Base-by-base conservation (phyloP, 2,888 invertebrate species). In the Apodemia zela region DNA sequence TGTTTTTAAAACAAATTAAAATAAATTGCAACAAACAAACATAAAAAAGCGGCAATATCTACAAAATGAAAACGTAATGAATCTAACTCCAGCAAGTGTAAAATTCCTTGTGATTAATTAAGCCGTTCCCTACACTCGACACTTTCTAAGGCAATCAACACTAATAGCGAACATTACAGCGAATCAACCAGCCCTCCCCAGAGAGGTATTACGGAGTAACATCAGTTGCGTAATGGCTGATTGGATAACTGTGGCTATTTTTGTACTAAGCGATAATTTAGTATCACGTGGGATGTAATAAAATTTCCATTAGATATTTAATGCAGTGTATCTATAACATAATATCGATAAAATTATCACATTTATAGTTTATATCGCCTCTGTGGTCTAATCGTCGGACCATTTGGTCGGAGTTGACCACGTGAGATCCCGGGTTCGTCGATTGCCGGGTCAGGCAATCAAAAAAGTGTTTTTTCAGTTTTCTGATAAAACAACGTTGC, bases 141-240 rank as follows among this genome's bases (percentile, higher is more conserved):
- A 78, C 73, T 77, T 75, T 73, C 76, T 72, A 71, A 70, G 72
- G 74, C 76, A 73, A 76, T 81, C 77, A 80, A 73, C 73, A 77
- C 73, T 82, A 80, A 81, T 79, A 77, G 76, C 67, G 57, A 71
- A 75, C 78, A 80, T 80, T 80, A 77, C 73, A 70, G 66, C 21
- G 69, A 67, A 65, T 67, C 65, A 45, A 61, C 33, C 61, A 62
- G 29, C 49, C 49, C 18, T 57, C 62, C 62, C 54, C 11, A 8
- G 49, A 42, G 62, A 21, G 49, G 21, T 54, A 29, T 25, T 38
- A 51, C 33, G 51, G n/a, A 25, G 54, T 17, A 38, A 54, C 57
- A 57, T 57, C 62, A 57, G 57, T 15, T 42, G 15, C 42, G 15
- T 49, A 49, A 49, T 49, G 49, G 49, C 49, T 49, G 49, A 49